These are phyloP conservation scores for Mactromeris polynyma DNA, from an alignment of 2,888 invertebrate species.

Conservation along the genomic window DNA sequence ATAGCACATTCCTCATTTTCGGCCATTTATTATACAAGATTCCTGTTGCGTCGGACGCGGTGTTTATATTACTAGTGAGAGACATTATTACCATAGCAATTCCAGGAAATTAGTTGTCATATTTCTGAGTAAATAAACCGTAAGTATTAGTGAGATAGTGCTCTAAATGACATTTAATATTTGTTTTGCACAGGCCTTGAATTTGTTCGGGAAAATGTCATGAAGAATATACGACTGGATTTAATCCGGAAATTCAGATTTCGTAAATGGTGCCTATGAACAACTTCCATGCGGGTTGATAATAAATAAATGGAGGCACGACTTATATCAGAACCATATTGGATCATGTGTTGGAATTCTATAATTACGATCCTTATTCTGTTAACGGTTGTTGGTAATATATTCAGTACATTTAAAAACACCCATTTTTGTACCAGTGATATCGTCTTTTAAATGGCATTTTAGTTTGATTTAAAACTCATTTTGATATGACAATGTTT, in stretches of 20 bases:
- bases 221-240: neutral
- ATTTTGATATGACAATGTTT: too few species aligned
- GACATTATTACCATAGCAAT: constrained; percentile 37
- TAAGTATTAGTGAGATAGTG: neutral
- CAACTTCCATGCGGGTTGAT: too few species aligned
- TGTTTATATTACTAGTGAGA: constrained; percentile 32
- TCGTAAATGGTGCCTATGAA: too few species aligned
- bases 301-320: too few species aligned
- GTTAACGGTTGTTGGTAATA: too few species aligned
- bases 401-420: too few species aligned
- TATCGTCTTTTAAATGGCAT: too few species aligned
- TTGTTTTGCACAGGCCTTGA: neutral
- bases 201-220: neutral
- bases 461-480: too few species aligned
- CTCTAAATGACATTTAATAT: neutral
- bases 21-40: constrained; percentile 48
- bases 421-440: too few species aligned
- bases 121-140: constrained; percentile 42
- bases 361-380: too few species aligned
- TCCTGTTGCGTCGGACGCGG: constrained; percentile 48
- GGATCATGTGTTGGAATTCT: too few species aligned
- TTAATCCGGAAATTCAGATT: neutral
- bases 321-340: too few species aligned
- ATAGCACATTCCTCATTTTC: constrained; percentile 56
- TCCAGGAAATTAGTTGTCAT: constrained; percentile 53